Evolutionary conservation across 2,113 vertebrate genomes (phyloP), one percentile per base, ranked within the genome.

Genomic region (Fregetta grallaria): DNA sequence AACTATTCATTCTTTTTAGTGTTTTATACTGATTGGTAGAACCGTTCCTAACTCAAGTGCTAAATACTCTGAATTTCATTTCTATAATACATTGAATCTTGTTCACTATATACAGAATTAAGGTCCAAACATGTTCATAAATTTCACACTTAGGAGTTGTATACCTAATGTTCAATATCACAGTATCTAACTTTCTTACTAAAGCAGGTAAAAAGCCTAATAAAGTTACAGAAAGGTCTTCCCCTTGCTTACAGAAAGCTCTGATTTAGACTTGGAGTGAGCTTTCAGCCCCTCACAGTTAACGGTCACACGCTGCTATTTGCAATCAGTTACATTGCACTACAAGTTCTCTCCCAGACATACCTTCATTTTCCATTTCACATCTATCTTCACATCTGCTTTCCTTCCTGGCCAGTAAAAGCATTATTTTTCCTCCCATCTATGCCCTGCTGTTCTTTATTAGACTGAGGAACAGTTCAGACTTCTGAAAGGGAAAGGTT

Each of bases 301-400:
- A 72, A 32, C 13, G 77, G 20, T 50, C 67, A 77, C 7, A 32
- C 0, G 0, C 22, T 1, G 4, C 22, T 49, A 9, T 32, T 23
- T 68, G n/a, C 36, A 55, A 11, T 10, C 58, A 72, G 25, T 49
- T 70, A 44, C 15, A 18, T 0, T 40, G 22, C 20, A 68, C 30
- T 52, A 7, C 2, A 45, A 38, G 7, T 15, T 76, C 11, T 86
- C 29, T 56, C 26, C 7, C n/a, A 90, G 15, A 20, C 29, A 58
- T 7, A 38, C 20, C 14, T 90, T 32, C 3, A 21, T 82, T 76
- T 92, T 52, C 75, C 7, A 65, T 61, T 79, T 90, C 40, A 73
- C 10, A 62, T 70, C 11, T 52, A 25, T 65, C 12, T 68, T 87
- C 29, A 45, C 45, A 45, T 94, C 30, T 68, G 36, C 30, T 62